A percentile compares a stretch with the other conserved stretches of the same genome.
phyloP scores from a whole-genome alignment of 2,888 invertebrate species.

The Neria commutata region DNA sequence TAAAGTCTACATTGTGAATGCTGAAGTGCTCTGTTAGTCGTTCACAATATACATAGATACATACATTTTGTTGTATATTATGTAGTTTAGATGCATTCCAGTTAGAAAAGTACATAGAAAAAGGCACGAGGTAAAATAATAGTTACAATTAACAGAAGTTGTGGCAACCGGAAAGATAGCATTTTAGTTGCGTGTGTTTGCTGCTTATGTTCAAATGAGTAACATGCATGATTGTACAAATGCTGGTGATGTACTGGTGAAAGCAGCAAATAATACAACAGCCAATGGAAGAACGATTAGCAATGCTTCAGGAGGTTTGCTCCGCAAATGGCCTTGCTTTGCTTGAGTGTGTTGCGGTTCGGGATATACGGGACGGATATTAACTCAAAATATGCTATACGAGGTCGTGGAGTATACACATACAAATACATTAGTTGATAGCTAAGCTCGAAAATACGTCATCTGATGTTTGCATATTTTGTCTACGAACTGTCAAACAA shows the following conservation, averaged over 20 bases:
- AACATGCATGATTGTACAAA: slow-evolving; percentile 23
- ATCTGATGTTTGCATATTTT: slow-evolving; percentile 54
- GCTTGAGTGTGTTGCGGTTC: too few species aligned
- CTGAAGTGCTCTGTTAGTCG: slow-evolving; percentile 56
- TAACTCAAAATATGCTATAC: slow-evolving; percentile 47
- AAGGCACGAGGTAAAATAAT: slow-evolving; percentile 45
- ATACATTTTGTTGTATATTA: slow-evolving; percentile 3
- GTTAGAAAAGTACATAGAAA: slow-evolving; percentile 19
- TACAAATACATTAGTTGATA: slow-evolving; percentile 13
- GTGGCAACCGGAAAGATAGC: too few species aligned
- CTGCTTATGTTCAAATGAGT: slow-evolving; percentile 7
- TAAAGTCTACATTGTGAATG: slow-evolving; percentile 54
- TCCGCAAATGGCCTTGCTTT: too few species aligned
- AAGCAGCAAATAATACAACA: too few species aligned
- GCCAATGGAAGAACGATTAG: too few species aligned
- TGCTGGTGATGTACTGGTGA: too few species aligned
- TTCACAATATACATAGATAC: slow-evolving; percentile 11
- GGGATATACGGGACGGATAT: too few species aligned
- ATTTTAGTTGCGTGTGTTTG: background rate
- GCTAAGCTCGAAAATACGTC: slow-evolving; percentile 11
- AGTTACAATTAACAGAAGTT: slow-evolving; percentile 47
- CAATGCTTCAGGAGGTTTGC: too few species aligned
- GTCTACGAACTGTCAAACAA: slow-evolving; percentile 40
- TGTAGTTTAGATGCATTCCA: slow-evolving; percentile 18
- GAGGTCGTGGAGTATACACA: slow-evolving; percentile 52